These are phyloP conservation scores for Glyptemys insculpta DNA, from an alignment of 2,797 vertebrate species.

Conservation along the genomic window DNA sequence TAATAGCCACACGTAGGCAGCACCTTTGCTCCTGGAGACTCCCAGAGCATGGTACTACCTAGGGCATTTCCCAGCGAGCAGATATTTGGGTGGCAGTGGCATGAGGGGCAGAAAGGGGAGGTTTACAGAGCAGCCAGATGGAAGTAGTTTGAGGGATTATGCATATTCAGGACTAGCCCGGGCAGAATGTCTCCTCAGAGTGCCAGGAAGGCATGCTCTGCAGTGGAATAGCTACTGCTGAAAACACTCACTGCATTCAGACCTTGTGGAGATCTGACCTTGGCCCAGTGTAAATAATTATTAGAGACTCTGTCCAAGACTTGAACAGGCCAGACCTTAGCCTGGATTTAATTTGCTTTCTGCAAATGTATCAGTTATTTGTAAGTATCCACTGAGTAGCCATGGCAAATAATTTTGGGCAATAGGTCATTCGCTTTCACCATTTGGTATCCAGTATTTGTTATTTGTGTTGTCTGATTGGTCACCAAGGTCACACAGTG, in stretches of 20 bases:
- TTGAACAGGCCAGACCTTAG: background rate
- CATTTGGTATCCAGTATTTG: background rate
- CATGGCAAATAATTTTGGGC: background rate
- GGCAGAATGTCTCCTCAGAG: background rate
- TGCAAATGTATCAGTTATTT: fast-evolving
- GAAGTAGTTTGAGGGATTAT: background rate
- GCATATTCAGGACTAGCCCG: background rate
- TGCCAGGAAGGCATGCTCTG: background rate
- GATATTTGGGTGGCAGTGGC: background rate
- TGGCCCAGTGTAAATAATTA: background rate
- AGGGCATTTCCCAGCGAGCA: background rate
- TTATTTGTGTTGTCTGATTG: background rate
- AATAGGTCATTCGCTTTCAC: background rate
- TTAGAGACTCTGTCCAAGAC: background rate
- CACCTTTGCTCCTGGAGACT: fast-evolving
- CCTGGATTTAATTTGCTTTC: fast-evolving
- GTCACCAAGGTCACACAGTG: background rate
- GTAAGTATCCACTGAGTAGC: background rate
- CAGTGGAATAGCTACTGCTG: background rate
- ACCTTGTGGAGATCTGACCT: background rate
- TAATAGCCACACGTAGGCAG: background rate
- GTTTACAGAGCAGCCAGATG: background rate
- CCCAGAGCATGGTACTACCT: background rate
- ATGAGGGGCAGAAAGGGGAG: background rate
- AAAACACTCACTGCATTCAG: background rate